Evolutionary conservation across 2,113 vertebrate genomes (phyloP).

Genomic region (Pelecanoides urinatrix): DNA sequence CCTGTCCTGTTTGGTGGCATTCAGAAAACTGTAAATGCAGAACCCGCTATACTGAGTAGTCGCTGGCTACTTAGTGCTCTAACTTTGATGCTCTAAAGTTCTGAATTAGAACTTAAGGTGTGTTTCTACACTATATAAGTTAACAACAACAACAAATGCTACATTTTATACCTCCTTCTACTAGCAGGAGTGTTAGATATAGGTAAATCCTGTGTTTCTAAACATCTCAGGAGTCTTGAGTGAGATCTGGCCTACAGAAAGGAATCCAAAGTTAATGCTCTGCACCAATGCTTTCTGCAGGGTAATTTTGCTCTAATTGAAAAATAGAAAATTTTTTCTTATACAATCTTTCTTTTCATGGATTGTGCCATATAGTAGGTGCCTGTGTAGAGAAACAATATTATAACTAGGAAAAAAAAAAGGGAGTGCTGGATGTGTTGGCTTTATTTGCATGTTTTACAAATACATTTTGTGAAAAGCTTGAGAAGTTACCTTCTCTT

Average conservation of each 20-base stretch:
- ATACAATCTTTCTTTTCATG: neutral
- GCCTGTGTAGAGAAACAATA: neutral
- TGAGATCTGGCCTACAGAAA: neutral
- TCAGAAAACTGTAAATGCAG: neutral
- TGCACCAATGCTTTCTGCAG: neutral
- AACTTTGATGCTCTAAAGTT: neutral
- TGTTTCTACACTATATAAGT: neutral
- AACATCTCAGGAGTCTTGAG: neutral
- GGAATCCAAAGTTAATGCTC: neutral
- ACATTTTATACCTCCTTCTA: neutral
- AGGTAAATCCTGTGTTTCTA: neutral
- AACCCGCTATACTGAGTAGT: neutral
- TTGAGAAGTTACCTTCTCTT: neutral
- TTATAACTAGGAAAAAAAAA: neutral
- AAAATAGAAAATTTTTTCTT: neutral
- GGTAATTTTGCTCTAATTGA: neutral
- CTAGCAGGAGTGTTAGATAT: neutral
- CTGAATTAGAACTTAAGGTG: neutral
- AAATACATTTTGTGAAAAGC: neutral
- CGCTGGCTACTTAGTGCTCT: neutral
- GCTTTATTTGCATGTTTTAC: neutral
- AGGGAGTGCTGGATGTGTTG: neutral
- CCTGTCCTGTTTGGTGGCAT: neutral
- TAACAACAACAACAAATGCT: neutral
- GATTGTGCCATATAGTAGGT: neutral